Conservation (phyloP, 2,113 vertebrate species). For the Thomomys bottae region DNA sequence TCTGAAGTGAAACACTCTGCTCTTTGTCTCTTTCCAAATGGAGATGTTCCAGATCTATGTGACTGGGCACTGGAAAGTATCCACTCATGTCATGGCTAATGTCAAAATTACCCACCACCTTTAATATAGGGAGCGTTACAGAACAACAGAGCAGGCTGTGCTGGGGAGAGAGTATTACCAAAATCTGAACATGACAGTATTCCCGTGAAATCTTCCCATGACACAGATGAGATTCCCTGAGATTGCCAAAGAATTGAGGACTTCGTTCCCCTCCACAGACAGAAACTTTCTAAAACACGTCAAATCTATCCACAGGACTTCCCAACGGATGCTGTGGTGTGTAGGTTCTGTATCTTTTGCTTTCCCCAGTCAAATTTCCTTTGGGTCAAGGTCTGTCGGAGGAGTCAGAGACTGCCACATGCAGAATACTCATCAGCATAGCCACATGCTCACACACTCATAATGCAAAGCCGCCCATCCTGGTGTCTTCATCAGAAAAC, state of each 20-base stretch:
- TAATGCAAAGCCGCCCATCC: background rate
- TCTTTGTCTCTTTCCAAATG: background rate
- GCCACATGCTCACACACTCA: too few species aligned
- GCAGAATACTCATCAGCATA: background rate
- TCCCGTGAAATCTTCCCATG: background rate
- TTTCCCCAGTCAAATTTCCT: background rate
- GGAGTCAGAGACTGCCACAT: background rate
- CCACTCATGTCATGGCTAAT: slow-evolving; percentile 2
- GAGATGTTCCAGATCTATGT: background rate
- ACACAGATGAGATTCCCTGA: background rate
- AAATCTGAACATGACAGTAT: too few species aligned
- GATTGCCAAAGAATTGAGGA: background rate
- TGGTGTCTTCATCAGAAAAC: background rate
- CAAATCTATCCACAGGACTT: slow-evolving; percentile 1
- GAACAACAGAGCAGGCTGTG: background rate
- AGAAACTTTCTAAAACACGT: background rate
- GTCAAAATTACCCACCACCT: background rate
- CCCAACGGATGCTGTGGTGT: background rate
- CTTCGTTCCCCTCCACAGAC: background rate
- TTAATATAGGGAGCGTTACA: background rate
- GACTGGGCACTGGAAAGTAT: background rate
- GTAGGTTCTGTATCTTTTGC: background rate
- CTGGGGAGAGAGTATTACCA: background rate
- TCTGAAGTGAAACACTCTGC: background rate
- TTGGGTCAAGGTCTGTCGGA: background rate